Base-by-base conservation (phyloP, 2,113 vertebrate genomes). In the Bolborhynchus lineola region DNA sequence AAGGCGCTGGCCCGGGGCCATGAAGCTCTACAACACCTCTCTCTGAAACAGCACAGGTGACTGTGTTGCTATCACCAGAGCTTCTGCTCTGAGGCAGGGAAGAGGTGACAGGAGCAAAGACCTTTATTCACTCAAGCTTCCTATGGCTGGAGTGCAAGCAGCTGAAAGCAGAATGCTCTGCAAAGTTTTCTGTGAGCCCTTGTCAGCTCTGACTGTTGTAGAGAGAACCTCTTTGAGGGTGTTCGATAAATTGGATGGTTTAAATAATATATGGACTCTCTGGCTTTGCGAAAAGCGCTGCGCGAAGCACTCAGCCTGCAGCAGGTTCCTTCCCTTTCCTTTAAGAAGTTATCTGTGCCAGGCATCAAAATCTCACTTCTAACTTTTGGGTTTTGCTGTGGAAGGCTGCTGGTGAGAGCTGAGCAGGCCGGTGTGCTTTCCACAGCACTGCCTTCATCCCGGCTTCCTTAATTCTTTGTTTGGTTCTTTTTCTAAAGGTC, bases 191-290 rank as follows among this genome's bases (percentile, higher is more conserved):
- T 85, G 29, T 65, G 90, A 93, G 88, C 29, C 31, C 65, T 89
- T 49, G 6, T 92, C 95, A 92, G 19, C 49, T 89, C 67, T 78
- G 87, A 63, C 64, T 90, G 77, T 70, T 91, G 83, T 21, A 74
- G 86, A 70, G 17, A 76, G 74, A 89, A 72, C 77, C 78, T 79
- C 52, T 88, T 88, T 83, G 86, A 96, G 72, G 68, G 68, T 60
- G 50, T 47, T 91, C 93, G 39, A 76, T 92, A 97, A 96, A 97
- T 96, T 96, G 95, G 91, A 42, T 87, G 65, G 74, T 77, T 95
- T 97, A 92, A 96, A 97, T 96, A 97, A 97, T 97, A 87, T 63
- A 97, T 97, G 70, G 93, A 89, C 86, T 89, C 53, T 91, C 74
- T 85, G 63, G 80, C 82, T 93, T 77, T 9, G 1, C 75, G 77